phyloP scores from a whole-genome alignment of 1,140 invertebrate genomes.

The Microvelia longipes region DNA sequence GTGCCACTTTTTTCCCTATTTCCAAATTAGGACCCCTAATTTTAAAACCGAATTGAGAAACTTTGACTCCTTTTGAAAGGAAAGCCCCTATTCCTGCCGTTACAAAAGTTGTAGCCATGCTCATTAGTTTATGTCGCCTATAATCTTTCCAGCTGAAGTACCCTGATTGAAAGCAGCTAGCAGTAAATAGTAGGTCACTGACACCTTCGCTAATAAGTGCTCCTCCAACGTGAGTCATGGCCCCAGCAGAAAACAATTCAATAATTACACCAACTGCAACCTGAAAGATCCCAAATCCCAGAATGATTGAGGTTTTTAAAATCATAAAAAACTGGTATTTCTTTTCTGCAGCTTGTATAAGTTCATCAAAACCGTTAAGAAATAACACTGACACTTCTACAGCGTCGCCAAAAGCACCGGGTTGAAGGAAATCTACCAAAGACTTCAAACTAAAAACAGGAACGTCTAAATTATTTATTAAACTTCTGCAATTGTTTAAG shows the following conservation, averaged over 20 bases:
- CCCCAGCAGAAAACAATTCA: conserved; percentile 16
- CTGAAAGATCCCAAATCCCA: neutral
- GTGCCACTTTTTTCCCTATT: neutral
- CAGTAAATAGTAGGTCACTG: neutral
- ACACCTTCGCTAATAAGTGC: neutral
- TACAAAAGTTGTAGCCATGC: neutral
- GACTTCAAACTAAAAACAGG: neutral
- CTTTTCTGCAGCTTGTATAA: neutral
- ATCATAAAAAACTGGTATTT: neutral
- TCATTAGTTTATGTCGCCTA: neutral
- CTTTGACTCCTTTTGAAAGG: neutral
- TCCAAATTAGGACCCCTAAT: neutral
- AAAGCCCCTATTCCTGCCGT: neutral
- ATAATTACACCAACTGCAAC: neutral
- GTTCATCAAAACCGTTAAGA: neutral
- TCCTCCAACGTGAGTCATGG: neutral
- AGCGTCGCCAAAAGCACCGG: neutral
- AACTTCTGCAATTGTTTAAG: neutral
- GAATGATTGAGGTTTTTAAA: neutral
- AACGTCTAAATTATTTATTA: neutral
- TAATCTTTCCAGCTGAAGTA: neutral
- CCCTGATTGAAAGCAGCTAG: neutral
- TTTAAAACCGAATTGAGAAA: neutral
- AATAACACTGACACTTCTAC: neutral
- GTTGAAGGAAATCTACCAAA: neutral